phyloP scores from a whole-genome alignment of 2,113 vertebrate species.

The Plecturocebus donacophilus region DNA sequence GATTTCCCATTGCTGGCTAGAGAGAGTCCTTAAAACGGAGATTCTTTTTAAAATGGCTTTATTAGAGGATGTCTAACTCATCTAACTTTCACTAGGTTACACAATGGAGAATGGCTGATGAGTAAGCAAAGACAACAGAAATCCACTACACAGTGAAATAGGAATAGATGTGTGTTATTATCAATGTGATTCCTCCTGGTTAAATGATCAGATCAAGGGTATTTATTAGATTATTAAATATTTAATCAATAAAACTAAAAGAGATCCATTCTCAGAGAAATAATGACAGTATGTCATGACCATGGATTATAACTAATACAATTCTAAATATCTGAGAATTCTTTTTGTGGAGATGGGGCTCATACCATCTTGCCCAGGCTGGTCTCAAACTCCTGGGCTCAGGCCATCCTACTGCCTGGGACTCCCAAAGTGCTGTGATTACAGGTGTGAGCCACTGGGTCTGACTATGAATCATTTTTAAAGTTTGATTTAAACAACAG shows the following conservation, averaged over 20 bases:
- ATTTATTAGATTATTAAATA: neutral
- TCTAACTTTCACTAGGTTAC: neutral
- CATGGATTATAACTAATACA: neutral
- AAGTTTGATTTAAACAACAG: neutral
- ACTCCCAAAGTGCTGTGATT: too few species aligned
- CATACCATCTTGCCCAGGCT: too few species aligned
- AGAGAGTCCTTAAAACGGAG: neutral
- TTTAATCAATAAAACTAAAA: conserved; percentile 32
- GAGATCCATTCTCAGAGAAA: conserved; percentile 12
- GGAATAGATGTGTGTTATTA: neutral
- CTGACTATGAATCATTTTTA: neutral
- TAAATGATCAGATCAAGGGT: neutral
- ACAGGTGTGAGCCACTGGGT: too few species aligned
- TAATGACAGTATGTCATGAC: neutral
- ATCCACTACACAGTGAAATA: neutral
- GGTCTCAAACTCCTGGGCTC: too few species aligned
- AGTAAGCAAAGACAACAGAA: neutral
- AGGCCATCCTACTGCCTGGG: too few species aligned
- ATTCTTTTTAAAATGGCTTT: neutral
- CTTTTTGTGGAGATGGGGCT: too few species aligned
- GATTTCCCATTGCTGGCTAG: neutral
- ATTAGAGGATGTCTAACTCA: neutral
- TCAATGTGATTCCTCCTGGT: neutral
- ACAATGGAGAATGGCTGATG: neutral
- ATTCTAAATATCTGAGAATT: neutral